These are phyloP conservation scores for Stichodactyla mertensii DNA, from an alignment of 64 coral and sea anemone genomes.

Conservation along the genomic window DNA sequence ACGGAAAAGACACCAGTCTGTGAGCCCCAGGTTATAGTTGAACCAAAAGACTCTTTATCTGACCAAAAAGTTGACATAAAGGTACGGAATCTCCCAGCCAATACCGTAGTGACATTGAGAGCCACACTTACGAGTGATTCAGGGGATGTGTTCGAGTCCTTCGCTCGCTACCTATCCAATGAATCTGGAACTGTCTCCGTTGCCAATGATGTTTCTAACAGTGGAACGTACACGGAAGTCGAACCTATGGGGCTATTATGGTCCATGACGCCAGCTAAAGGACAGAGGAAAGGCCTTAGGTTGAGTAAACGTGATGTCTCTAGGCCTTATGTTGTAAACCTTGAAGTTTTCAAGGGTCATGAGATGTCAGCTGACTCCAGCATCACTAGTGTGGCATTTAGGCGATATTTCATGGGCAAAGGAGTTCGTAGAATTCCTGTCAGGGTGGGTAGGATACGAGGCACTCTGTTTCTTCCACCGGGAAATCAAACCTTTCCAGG, in stretches of 20 bases:
- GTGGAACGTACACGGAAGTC: conserved; percentile 53
- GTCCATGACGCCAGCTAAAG: conserved; percentile 38
- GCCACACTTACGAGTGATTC: conserved; percentile 52
- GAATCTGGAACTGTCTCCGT: conserved; percentile 38
- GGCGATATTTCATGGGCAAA: conserved; percentile 29
- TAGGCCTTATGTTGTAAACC: conserved; percentile 30
- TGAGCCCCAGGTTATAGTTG: background rate
- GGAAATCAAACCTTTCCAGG: conserved; percentile 75
- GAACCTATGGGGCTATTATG: conserved; percentile 70
- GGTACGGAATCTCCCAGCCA: background rate
- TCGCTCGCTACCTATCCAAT: conserved; percentile 45
- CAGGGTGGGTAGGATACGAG: conserved; percentile 52
- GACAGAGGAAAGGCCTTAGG: conserved; percentile 31
- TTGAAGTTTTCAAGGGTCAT: conserved; percentile 49
- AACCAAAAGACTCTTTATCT: background rate
- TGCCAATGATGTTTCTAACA: background rate
- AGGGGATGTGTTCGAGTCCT: conserved; percentile 55
- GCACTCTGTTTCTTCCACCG: conserved; percentile 64
- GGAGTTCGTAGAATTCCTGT: conserved; percentile 60
- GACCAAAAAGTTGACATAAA: background rate
- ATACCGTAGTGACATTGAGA: conserved; percentile 22
- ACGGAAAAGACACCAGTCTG: background rate
- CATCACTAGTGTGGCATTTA: conserved; percentile 15
- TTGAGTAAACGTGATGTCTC: conserved; percentile 50
- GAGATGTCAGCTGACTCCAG: background rate